Evolutionary conservation across 2,113 vertebrate genomes (phyloP).

Genomic region (Zapus hudsonius): DNA sequence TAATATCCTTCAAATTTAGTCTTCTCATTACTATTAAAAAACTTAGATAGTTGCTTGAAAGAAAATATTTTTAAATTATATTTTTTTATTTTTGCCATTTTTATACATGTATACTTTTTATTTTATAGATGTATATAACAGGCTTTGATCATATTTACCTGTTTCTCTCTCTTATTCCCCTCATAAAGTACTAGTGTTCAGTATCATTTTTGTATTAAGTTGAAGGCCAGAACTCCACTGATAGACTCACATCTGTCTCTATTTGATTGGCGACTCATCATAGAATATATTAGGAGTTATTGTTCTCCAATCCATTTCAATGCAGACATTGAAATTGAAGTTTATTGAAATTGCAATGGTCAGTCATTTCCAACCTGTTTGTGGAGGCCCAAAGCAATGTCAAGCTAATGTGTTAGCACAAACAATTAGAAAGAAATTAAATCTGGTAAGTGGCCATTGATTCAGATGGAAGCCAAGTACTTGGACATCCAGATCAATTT

Average conservation of each 20-base stretch:
- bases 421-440: slow-evolving; percentile 23
- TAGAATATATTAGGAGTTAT: background rate
- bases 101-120: too few species aligned
- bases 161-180: too few species aligned
- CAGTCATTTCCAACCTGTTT: slow-evolving; percentile 20
- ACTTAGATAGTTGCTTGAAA: background rate
- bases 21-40: background rate
- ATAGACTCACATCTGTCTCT: background rate
- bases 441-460: slow-evolving; percentile 19
- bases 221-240: background rate
- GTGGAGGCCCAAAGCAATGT: background rate
- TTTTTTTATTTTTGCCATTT: too few species aligned
- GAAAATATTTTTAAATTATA: too few species aligned
- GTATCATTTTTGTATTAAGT: slow-evolving; percentile 1
- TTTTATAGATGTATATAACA: too few species aligned
- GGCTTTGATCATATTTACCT: too few species aligned
- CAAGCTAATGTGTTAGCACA: slow-evolving; percentile 17
- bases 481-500: background rate
- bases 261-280: background rate
- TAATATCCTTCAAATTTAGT: background rate
- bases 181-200: background rate
- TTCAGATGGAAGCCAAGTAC: background rate
- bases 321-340: slow-evolving; percentile 4
- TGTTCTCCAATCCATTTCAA: background rate
- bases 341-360: slow-evolving; percentile 19